Evolutionary conservation across 2,113 vertebrate species (phyloP), one percentile per base, ranked within the genome.

Genomic region (Vicugna pacos): DNA sequence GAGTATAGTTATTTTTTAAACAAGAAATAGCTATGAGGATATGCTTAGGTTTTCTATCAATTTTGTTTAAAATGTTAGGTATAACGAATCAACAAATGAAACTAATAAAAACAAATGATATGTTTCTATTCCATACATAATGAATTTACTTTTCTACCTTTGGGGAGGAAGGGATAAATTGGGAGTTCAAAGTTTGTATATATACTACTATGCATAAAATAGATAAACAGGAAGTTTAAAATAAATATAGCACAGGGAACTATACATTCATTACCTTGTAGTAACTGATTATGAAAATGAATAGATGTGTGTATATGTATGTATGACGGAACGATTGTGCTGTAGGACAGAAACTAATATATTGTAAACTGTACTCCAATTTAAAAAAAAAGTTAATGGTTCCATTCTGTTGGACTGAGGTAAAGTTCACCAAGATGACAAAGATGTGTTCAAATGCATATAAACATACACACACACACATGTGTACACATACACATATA

Each of bases 381-480:
- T 42, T 42, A 42, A 42, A 42, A 42, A 38, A 38, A 65, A 87
- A 93, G 76, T 46, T 85, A 72, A 69, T 5, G 30, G 13, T 60
- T n/a, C 5, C 42, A 30, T 79, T 84, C 56, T 64, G 15, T 6
- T 28, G 62, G 22, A 83, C 28, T 24, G 7, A 82, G 82, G n/a
- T 54, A 73, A 64, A 50, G 11, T 30, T 86, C 42, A 30, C 9
- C 17, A 42, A 60, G 60, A 48, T 54, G 72, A 62, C 2, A 9
- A 82, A 64, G 58, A 65, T 0, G 15, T 26, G 30, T 52, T 72
- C 76, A 81, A 72, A 54, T 30, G 13, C 67, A 82, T 9, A 8
- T 0, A 15, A 0, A 70, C 0, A 56, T 1, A n/a, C 0, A 69
- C 20, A 73, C 0, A 73, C 0, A 73, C 6, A 11, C 6, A 2